Conservation (phyloP, 2,797 vertebrate species). For the Labeo calbasu region DNA sequence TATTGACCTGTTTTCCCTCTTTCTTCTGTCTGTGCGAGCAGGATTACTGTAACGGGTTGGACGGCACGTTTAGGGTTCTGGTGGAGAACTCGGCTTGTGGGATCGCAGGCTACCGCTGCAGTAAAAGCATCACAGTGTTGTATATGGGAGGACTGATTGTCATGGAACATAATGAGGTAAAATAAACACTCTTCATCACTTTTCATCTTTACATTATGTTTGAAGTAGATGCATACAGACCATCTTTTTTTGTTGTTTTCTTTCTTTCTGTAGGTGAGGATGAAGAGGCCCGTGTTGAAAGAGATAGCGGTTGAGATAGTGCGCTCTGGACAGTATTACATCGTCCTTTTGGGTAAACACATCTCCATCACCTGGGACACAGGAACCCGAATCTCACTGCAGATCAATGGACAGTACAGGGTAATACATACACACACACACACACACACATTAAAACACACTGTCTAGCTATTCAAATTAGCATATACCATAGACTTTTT, state of each 20-base stretch:
- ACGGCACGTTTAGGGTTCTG: slow-evolving; percentile 88
- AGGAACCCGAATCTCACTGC: slow-evolving; percentile 83
- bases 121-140: slow-evolving; percentile 83
- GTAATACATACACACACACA: slow-evolving; percentile 65
- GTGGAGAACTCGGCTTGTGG: slow-evolving; percentile 92
- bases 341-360: slow-evolving; percentile 83
- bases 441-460: background rate
- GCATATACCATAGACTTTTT: background rate
- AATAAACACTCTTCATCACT: background rate
- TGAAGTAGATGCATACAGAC: background rate
- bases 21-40: slow-evolving; percentile 59
- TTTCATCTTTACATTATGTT: background rate
- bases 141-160: slow-evolving; percentile 86
- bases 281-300: slow-evolving; percentile 82
- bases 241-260: slow-evolving; percentile 12
- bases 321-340: slow-evolving; percentile 87
- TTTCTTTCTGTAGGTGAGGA: slow-evolving; percentile 78
- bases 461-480: background rate
- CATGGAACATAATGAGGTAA: slow-evolving; percentile 85
- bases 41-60: slow-evolving; percentile 86
- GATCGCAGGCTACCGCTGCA: slow-evolving; percentile 85
- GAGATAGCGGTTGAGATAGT: slow-evolving; percentile 85
- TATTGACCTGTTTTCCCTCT: slow-evolving; percentile 1
- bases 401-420: slow-evolving; percentile 84
- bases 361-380: slow-evolving; percentile 91